Percentiles rank a stretch among this genome's conserved stretches.
phyloP scores from a whole-genome alignment of 2,888 invertebrate genomes.

The Cryptosula pallasiana region DNA sequence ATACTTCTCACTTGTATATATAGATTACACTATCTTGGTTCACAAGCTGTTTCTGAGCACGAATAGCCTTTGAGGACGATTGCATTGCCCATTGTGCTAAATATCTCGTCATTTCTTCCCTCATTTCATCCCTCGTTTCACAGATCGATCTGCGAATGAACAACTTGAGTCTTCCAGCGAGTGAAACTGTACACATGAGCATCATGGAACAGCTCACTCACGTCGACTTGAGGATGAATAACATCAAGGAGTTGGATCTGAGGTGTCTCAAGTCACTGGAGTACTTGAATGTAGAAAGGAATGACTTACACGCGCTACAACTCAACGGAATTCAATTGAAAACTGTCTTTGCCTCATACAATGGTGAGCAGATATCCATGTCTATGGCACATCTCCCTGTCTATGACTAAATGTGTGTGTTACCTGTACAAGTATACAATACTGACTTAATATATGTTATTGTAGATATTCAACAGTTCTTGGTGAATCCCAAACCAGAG shows the following conservation, averaged over 20 bases:
- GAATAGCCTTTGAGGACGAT: too few relatives aligned
- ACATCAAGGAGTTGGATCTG: constrained; percentile 50
- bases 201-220: constrained; percentile 50
- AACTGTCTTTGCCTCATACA: constrained; percentile 51
- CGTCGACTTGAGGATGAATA: constrained; percentile 54
- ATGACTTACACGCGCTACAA: constrained; percentile 49
- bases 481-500: constrained; percentile 51
- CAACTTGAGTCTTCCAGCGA: constrained; percentile 41
- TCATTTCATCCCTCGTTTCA: too few relatives aligned
- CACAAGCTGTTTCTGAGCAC: too few relatives aligned
- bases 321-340: constrained; percentile 53
- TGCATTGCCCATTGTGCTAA: too few relatives aligned
- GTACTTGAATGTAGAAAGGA: constrained; percentile 53
- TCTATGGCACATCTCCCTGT: too few relatives aligned
- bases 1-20: too few relatives aligned
- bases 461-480: constrained; percentile 40
- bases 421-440: too few relatives aligned
- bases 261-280: constrained; percentile 49
- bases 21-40: too few relatives aligned
- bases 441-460: too few relatives aligned
- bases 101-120: too few relatives aligned
- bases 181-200: constrained; percentile 47
- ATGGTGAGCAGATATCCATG: constrained; percentile 42
- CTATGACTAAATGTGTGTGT: too few relatives aligned
- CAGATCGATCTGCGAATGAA: constrained; percentile 49